These are phyloP conservation scores for Bungarus multicinctus DNA, from an alignment of 2,113 vertebrate genomes.

Conservation along the genomic window DNA sequence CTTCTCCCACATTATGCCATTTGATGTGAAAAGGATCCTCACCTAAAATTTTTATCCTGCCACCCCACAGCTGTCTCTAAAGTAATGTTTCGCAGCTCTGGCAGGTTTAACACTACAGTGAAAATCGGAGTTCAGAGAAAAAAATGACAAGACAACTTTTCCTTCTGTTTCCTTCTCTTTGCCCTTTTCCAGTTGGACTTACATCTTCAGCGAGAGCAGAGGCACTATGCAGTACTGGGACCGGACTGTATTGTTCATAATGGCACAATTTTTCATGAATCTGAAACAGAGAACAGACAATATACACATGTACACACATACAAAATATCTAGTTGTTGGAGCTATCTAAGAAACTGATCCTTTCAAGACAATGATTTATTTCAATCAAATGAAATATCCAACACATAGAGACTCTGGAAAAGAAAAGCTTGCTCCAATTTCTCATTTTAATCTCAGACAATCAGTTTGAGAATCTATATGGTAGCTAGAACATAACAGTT, in stretches of 20 bases:
- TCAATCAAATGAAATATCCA: neutral
- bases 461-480: neutral
- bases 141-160: neutral
- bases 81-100: neutral
- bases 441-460: neutral
- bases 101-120: neutral
- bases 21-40: neutral
- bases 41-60: neutral
- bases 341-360: neutral
- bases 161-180: neutral
- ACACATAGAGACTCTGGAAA: neutral
- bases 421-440: neutral
- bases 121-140: neutral
- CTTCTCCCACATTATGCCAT: neutral
- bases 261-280: slow-evolving; percentile 91
- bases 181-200: slow-evolving; percentile 58
- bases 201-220: slow-evolving; percentile 88
- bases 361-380: neutral
- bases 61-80: neutral
- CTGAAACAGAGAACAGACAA: slow-evolving; percentile 68
- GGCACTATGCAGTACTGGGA: slow-evolving; percentile 87
- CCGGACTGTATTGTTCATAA: slow-evolving; percentile 85
- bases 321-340: neutral
- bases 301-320: neutral
- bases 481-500: neutral